These are phyloP conservation scores for Taeniopygia guttata DNA, from an alignment of 2,797 vertebrate species.

Conservation along the genomic window DNA sequence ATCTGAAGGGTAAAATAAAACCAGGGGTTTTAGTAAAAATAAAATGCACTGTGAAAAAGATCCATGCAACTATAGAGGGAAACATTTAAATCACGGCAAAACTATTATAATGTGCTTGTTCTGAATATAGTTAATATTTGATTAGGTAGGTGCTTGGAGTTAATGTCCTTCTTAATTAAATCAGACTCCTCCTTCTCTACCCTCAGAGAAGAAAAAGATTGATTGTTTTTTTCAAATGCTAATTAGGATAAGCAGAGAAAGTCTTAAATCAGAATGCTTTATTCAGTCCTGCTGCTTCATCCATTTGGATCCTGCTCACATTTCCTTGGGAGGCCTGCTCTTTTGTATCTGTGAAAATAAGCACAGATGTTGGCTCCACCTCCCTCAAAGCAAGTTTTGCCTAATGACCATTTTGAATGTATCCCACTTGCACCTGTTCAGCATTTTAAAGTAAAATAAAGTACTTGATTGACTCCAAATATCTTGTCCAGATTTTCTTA, in stretches of 20 bases:
- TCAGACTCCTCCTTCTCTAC: conserved; percentile 34
- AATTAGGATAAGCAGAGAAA: conserved; percentile 41
- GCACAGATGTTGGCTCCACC: conserved; percentile 86
- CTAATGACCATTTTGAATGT: conserved; percentile 84
- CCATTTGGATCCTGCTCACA: conserved; percentile 62
- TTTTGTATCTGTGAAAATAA: conserved; percentile 78
- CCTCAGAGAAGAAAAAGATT: conserved; percentile 14
- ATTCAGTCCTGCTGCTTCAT: conserved; percentile 23
- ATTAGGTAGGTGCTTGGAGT: conserved; percentile 29
- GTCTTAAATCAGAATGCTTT: conserved; percentile 43
- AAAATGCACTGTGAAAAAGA: not conserved
- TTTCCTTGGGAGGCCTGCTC: conserved; percentile 67
- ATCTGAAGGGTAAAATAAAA: not conserved
- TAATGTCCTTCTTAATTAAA: conserved; percentile 67
- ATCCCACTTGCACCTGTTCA: conserved; percentile 83
- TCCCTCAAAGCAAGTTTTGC: conserved; percentile 81
- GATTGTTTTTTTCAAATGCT: conserved; percentile 53
- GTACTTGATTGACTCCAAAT: conserved; percentile 50
- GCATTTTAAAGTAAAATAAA: conserved; percentile 56
- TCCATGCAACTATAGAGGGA: not conserved
- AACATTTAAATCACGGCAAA: conserved; percentile 31
- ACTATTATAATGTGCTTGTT: not conserved
- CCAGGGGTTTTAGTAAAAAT: not conserved
- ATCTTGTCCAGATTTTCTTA: conserved; percentile 62
- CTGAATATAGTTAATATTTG: conserved; percentile 36